phyloP scores from a whole-genome alignment of 2,888 invertebrate genomes.

The Morpho achilles region DNA sequence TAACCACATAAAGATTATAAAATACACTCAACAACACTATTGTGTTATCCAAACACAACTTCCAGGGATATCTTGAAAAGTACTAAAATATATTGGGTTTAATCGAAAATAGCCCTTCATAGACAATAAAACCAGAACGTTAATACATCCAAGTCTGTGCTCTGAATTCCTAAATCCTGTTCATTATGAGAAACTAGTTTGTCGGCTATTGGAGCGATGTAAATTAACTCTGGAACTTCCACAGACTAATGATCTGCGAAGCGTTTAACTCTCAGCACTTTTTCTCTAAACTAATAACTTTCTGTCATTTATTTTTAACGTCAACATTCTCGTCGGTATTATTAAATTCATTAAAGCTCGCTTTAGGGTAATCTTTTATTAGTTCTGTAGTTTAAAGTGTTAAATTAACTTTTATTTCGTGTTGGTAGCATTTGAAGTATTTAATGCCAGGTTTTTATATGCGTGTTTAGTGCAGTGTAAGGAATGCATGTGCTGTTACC shows the following conservation, averaged over 20 bases:
- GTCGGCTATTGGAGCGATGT: slow-evolving; percentile 8
- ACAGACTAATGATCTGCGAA: slow-evolving; percentile 22
- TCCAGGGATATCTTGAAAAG: no score
- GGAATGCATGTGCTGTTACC: slow-evolving; percentile 11
- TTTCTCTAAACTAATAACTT: slow-evolving; percentile 4
- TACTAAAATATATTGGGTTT: no score
- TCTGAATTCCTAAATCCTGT: no score
- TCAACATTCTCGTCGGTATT: background rate
- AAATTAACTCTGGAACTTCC: slow-evolving; percentile 19
- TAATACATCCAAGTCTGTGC: background rate
- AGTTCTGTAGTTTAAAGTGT: no score
- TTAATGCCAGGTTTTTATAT: background rate
- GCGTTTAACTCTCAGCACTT: slow-evolving; percentile 11
- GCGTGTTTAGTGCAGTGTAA: background rate
- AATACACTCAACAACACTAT: no score
- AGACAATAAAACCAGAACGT: background rate
- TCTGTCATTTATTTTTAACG: slow-evolving; percentile 1
- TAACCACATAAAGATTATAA: no score
- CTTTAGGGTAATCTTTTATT: no score
- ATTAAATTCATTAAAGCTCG: no score
- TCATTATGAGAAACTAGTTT: slow-evolving; percentile 1
- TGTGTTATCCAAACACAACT: no score
- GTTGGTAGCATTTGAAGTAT: background rate
- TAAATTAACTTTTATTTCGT: no score
- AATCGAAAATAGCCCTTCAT: no score